These are phyloP conservation scores for Oasisia sp. DNA, from an alignment of 2,888 invertebrate species.

Conservation along the genomic window DNA sequence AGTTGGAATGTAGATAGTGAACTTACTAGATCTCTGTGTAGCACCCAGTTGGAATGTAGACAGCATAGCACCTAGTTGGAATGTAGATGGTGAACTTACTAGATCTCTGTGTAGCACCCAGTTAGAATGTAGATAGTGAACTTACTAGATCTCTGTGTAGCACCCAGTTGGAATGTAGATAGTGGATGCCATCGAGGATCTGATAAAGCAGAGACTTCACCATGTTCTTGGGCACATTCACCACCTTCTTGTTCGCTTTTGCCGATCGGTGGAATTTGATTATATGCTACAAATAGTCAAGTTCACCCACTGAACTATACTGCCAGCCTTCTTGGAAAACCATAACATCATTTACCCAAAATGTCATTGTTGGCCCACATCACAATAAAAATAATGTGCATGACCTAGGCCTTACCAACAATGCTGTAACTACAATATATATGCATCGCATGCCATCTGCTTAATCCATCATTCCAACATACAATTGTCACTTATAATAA, in stretches of 20 bases:
- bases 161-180: slow-evolving; percentile 99
- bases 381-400: too few relatives aligned
- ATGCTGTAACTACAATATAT: too few relatives aligned
- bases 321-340: too few relatives aligned
- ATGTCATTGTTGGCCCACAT: too few relatives aligned
- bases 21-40: slow-evolving; percentile 92
- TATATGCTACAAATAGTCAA: slow-evolving; percentile 77
- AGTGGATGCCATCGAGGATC: slow-evolving; percentile 98
- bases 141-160: slow-evolving; percentile 93
- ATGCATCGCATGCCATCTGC: too few relatives aligned
- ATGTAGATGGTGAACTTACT: slow-evolving; percentile 86
- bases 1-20: slow-evolving; percentile 93
- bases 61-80: too few relatives aligned
- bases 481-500: too few relatives aligned
- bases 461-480: too few relatives aligned
- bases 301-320: too few relatives aligned
- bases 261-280: slow-evolving; percentile 98
- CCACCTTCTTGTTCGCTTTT: slow-evolving; percentile 95
- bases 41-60: too few relatives aligned
- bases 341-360: too few relatives aligned
- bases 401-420: too few relatives aligned
- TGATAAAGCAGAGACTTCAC: slow-evolving; percentile 96
- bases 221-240: slow-evolving; percentile 88
- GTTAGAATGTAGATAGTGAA: slow-evolving; percentile 91
- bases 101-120: slow-evolving; percentile 98